Evolutionary conservation across 2,797 vertebrate species (phyloP).

Genomic region (Dendrocincla tyrannina): DNA sequence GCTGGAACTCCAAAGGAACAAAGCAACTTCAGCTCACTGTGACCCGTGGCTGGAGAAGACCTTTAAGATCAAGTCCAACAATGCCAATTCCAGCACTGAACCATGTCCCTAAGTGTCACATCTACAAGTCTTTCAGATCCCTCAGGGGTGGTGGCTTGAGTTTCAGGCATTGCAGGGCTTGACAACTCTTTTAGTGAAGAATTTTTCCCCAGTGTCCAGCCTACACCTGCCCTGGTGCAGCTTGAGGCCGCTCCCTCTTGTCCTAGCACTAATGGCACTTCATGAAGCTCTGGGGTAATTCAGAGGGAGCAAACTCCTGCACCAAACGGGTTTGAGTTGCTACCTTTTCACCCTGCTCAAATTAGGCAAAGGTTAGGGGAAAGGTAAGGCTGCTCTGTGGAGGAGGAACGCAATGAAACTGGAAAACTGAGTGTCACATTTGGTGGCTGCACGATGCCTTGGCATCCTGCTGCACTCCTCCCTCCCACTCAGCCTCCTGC

Average conservation of each 20-base stretch:
- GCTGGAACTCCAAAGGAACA: neutral
- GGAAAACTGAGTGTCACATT: accelerated
- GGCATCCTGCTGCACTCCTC: neutral
- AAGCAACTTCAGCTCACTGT: neutral
- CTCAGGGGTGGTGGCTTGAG: neutral
- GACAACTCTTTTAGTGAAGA: neutral
- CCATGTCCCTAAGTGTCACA: neutral
- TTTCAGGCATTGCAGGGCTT: neutral
- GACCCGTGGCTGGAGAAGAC: accelerated
- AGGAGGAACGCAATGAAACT: neutral
- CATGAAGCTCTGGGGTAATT: neutral
- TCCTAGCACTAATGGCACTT: neutral
- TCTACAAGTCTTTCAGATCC: accelerated
- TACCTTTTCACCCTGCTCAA: neutral
- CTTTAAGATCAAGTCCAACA: neutral
- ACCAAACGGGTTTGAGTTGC: neutral
- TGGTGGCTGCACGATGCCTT: neutral
- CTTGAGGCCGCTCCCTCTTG: neutral
- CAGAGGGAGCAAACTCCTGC: neutral
- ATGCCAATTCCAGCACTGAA: neutral
- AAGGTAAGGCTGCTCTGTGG: accelerated
- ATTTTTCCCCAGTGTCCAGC: neutral
- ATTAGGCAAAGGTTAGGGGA: neutral
- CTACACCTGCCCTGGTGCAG: neutral
- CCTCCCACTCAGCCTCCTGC: neutral